phyloP scores from a whole-genome alignment of 2,797 vertebrate species.

The Syncerus caffer region DNA sequence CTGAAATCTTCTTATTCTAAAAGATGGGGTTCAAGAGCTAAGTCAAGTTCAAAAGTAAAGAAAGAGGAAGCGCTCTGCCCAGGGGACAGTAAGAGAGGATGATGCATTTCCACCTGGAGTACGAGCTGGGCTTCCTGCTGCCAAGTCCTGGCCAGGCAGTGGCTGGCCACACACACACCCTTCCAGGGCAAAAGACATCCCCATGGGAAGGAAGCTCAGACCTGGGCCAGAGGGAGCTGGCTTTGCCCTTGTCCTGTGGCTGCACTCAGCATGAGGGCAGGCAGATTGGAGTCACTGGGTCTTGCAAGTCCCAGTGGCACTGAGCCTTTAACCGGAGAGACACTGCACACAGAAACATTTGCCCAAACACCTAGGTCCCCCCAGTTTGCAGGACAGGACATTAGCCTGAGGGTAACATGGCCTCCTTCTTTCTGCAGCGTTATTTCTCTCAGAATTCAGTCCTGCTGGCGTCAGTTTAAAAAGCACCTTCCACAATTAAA shows the following conservation, averaged over 20 bases:
- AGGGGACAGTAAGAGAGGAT: not conserved
- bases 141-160: not conserved
- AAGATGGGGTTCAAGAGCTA: not conserved
- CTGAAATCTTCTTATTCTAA: not conserved
- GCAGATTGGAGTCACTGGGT: not conserved
- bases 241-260: not conserved
- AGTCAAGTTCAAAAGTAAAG: not conserved
- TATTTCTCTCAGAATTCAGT: not conserved
- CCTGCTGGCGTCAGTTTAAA: not conserved
- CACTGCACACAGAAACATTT: rapidly evolving
- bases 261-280: not conserved
- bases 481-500: not conserved
- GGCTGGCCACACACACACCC: not conserved
- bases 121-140: not conserved
- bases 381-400: no score
- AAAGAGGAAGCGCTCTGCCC: not conserved
- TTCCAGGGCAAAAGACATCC: not conserved
- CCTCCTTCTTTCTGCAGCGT: not conserved
- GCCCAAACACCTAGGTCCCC: not conserved
- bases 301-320: not conserved
- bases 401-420: not conserved
- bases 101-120: not conserved
- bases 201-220: not conserved
- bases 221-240: not conserved
- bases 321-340: not conserved